Evolutionary conservation across 2,797 vertebrate species (phyloP).

Genomic region (Danio albolineatus): DNA sequence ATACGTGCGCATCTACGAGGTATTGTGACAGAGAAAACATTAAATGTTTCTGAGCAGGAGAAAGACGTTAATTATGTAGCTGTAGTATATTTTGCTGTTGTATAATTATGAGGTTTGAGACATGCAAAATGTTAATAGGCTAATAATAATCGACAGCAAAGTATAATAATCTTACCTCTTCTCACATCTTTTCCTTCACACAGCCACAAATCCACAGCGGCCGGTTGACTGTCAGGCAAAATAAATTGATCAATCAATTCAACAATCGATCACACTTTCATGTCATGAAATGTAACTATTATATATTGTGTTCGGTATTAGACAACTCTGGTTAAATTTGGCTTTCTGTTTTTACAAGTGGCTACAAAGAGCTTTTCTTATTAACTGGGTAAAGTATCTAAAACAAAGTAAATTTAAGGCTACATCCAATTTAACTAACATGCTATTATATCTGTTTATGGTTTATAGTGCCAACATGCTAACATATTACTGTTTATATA

Average conservation of each 20-base stretch:
- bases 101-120: no score
- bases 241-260: neutral
- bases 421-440: neutral
- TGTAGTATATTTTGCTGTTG: no score
- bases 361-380: slow-evolving; percentile 38
- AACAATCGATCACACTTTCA: neutral
- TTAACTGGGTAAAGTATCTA: neutral
- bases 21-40: no score
- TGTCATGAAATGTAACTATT: neutral
- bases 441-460: neutral
- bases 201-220: neutral
- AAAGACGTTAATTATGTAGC: no score
- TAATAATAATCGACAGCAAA: no score
- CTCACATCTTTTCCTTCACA: no score
- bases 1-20: neutral
- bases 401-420: neutral
- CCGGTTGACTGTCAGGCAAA: neutral
- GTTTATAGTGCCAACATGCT: no score
- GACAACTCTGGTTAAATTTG: neutral
- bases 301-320: neutral
- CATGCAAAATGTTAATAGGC: no score
- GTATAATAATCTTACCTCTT: no score
- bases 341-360: slow-evolving; percentile 54
- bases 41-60: no score
- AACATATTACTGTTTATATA: no score